A percentile compares a stretch with the other conserved stretches of the same genome.
These are phyloP conservation scores for Morus bassanus DNA, from an alignment of 2,797 vertebrate genomes.

Conservation along the genomic window DNA sequence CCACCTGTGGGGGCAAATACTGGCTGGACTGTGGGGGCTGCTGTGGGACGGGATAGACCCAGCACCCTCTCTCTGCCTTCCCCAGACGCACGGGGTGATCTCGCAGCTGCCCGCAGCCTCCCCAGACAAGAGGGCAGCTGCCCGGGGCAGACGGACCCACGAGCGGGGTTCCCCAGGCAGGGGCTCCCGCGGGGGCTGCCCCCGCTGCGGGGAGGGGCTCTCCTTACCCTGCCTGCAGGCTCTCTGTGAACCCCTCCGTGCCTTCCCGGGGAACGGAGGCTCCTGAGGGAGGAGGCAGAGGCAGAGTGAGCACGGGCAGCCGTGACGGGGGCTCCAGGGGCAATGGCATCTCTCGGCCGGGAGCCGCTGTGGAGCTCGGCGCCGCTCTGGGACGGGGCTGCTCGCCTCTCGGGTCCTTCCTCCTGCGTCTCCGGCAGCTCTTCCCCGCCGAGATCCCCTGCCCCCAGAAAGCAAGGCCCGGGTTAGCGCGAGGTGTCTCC, in stretches of 20 bases:
- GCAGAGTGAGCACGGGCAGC: not conserved
- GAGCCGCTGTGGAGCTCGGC: not conserved
- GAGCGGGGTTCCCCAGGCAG: not conserved
- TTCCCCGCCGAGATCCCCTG: not conserved
- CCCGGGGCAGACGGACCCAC: not conserved
- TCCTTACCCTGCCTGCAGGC: not conserved
- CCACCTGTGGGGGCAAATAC: too few species aligned
- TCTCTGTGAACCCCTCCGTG: not conserved
- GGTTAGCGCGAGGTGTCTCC: not conserved
- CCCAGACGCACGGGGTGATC: too few species aligned
- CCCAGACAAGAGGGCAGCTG: not conserved
- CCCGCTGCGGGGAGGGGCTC: too few species aligned
- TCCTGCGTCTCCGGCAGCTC: accelerated
- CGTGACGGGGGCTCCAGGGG: accelerated
- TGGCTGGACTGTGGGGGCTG: too few species aligned
- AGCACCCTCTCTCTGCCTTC: too few species aligned
- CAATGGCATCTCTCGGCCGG: not conserved
- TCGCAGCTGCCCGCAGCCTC: too few species aligned
- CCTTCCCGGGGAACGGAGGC: not conserved
- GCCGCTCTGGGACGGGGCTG: not conserved
- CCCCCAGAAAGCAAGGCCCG: not conserved
- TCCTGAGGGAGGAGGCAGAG: not conserved
- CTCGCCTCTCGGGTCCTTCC: not conserved
- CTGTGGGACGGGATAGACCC: too few species aligned
- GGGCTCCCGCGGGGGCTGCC: not conserved